These are phyloP conservation scores for Martes martes DNA, from an alignment of 2,113 vertebrate genomes.

Conservation along the genomic window DNA sequence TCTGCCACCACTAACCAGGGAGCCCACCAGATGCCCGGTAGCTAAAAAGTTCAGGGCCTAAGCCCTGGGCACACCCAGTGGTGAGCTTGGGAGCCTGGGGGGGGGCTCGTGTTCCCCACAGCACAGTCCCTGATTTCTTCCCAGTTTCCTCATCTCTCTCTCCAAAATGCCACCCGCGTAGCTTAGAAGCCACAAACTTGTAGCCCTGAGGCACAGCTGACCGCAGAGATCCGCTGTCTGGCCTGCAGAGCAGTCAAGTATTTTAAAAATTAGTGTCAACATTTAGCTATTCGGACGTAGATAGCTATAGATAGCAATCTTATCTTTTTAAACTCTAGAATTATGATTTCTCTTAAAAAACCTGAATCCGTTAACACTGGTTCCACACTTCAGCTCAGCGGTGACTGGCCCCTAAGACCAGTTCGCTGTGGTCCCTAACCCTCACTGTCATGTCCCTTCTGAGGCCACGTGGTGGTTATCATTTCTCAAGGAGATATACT, in stretches of 20 bases:
- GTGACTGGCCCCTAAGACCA: neutral
- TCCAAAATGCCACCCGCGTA: neutral
- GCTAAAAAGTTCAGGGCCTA: neutral
- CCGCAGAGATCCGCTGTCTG: neutral
- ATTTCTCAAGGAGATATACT: neutral
- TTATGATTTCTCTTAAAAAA: conserved; percentile 6
- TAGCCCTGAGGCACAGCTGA: neutral
- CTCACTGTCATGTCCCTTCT: neutral
- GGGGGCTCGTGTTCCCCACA: neutral
- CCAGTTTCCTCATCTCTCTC: neutral
- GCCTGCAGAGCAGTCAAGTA: neutral
- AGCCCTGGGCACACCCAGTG: neutral
- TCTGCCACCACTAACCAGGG: neutral
- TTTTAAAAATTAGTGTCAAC: neutral
- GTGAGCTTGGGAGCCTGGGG: neutral
- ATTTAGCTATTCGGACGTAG: neutral
- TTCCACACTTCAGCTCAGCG: neutral
- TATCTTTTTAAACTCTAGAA: neutral
- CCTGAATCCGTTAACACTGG: neutral
- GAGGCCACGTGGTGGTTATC: neutral
- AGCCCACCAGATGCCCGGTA: neutral
- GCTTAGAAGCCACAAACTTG: neutral
- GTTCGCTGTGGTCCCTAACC: neutral
- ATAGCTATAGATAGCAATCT: neutral
- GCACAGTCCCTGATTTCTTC: neutral